Evolutionary conservation across 2,113 vertebrate species (phyloP).

Genomic region (Galeopterus variegatus): DNA sequence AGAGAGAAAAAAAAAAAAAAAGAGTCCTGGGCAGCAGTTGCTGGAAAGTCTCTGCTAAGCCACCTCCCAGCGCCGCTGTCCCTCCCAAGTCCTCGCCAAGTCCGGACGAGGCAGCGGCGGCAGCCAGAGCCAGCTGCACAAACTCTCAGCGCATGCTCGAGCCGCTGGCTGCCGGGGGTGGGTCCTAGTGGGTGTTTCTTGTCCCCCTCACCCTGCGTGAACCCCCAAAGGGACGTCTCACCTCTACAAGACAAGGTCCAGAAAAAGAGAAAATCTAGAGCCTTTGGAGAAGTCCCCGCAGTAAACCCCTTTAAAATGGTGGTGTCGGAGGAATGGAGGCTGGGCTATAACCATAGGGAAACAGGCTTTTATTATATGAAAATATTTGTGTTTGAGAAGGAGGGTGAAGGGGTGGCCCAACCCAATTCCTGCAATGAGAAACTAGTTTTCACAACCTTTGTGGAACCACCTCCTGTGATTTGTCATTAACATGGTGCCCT

Average conservation of each 20-base stretch:
- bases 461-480: constrained; percentile 76
- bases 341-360: constrained; percentile 69
- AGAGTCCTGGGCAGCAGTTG: constrained; percentile 72
- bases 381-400: constrained; percentile 85
- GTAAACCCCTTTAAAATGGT: constrained; percentile 67
- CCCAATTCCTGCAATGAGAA: constrained; percentile 77
- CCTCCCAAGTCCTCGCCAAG: constrained; percentile 82
- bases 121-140: constrained; percentile 83
- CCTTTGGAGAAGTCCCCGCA: not conserved
- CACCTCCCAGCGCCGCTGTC: constrained; percentile 83
- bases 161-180: constrained; percentile 38
- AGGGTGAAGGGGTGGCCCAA: constrained; percentile 66
- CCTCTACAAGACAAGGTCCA: not conserved
- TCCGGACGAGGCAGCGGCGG: constrained; percentile 80
- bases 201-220: constrained; percentile 59
- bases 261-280: not conserved
- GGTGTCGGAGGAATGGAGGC: constrained; percentile 43
- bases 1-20: constrained; percentile 40
- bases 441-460: constrained; percentile 79
- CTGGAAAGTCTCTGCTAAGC: constrained; percentile 79
- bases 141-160: constrained; percentile 86
- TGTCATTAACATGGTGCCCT: constrained; percentile 70
- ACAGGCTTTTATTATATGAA: constrained; percentile 83
- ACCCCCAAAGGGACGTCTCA: constrained; percentile 62
- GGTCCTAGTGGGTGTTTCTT: constrained; percentile 83